Conservation (phyloP, 2,113 vertebrate species). For the Phalacrocorax brasilianus region DNA sequence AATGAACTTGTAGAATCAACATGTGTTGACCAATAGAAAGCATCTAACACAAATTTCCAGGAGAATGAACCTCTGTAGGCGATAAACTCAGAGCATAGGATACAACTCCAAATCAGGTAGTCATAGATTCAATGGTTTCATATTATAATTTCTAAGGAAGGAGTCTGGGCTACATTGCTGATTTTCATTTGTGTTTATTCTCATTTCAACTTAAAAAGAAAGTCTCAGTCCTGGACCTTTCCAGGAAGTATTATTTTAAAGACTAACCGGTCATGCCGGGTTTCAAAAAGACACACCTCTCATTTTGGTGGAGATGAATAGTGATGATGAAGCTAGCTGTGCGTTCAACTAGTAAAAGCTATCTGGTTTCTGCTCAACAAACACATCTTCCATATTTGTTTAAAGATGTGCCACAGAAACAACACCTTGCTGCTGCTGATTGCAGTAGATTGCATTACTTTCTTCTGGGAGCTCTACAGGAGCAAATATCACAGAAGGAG, state of each 20-base stretch:
- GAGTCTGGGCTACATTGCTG: neutral
- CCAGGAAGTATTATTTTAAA: neutral
- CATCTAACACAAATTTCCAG: neutral
- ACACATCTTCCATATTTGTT: neutral
- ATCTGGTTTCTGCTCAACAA: neutral
- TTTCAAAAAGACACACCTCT: neutral
- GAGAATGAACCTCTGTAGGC: neutral
- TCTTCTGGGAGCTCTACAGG: neutral
- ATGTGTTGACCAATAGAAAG: neutral
- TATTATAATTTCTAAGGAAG: neutral
- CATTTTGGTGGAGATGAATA: neutral
- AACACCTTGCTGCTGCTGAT: neutral
- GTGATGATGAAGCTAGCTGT: neutral
- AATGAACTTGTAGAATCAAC: neutral
- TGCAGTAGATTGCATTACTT: constrained; percentile 15
- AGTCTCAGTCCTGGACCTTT: neutral
- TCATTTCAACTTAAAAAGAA: neutral
- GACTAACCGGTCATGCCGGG: neutral
- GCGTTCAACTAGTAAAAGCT: neutral
- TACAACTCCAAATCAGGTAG: neutral
- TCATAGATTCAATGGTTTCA: neutral
- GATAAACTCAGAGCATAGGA: neutral
- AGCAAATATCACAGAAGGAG: neutral
- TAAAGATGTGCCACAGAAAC: neutral
- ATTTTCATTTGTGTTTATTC: neutral